A percentile compares a stretch with the other conserved stretches of the same genome.
Conservation (phyloP, 2,888 invertebrate genomes). For the Sesia bembeciformis region DNA sequence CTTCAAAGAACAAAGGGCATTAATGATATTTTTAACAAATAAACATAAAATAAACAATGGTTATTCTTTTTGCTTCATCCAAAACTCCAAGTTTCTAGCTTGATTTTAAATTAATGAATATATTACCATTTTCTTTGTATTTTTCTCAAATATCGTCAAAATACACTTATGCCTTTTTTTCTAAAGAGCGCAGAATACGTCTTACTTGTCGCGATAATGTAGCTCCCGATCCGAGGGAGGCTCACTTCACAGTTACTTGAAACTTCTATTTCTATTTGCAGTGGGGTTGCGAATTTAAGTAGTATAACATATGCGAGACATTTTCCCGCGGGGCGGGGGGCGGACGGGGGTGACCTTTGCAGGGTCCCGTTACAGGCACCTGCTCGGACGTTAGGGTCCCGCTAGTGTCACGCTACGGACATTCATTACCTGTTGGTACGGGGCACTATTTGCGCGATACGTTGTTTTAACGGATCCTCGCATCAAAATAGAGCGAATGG, state of each 20-base stretch:
- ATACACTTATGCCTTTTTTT: no score
- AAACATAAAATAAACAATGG: no score
- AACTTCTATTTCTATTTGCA: not conserved
- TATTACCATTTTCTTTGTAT: no score
- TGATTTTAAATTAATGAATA: no score
- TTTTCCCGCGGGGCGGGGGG: slow-evolving; percentile 5
- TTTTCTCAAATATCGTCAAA: no score
- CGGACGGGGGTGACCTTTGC: slow-evolving; percentile 43
- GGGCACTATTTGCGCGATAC: no score
- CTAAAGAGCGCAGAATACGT: not conserved
- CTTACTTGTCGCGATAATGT: slow-evolving; percentile 1
- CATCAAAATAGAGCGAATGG: no score
- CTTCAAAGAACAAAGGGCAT: no score
- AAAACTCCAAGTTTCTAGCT: no score
- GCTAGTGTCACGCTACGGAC: slow-evolving; percentile 22
- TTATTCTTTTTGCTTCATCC: no score
- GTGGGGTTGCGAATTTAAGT: slow-evolving; percentile 1
- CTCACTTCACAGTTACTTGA: slow-evolving; percentile 1
- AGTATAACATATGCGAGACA: slow-evolving; percentile 6
- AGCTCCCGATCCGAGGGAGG: not conserved
- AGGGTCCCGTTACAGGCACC: slow-evolving; percentile 49
- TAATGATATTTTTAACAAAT: no score
- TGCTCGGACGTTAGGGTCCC: slow-evolving; percentile 45
- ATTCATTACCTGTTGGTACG: not conserved
- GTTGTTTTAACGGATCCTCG: no score